Conservation (phyloP, 2,888 invertebrate species). For the Atrina japonica region DNA sequence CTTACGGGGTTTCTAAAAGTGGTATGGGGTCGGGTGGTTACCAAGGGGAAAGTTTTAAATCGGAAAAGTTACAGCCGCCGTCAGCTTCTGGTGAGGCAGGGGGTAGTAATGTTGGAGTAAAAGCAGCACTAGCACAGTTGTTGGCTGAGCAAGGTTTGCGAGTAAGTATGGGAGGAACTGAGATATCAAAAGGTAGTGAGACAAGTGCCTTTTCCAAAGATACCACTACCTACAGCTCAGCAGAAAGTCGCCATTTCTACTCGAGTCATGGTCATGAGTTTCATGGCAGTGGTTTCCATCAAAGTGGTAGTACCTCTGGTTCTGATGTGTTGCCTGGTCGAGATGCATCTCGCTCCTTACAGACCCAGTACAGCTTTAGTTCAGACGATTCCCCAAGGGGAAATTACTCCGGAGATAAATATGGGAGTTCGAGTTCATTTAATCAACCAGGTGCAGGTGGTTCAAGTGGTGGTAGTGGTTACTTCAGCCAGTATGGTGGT, state of each 20-base stretch:
- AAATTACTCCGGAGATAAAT: constrained; percentile 11
- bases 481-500: constrained; percentile 22
- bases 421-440: neutral
- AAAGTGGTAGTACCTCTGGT: neutral
- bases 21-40: constrained; percentile 10
- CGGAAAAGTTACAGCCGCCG: constrained; percentile 4
- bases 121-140: constrained; percentile 82
- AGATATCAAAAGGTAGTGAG: constrained; percentile 26
- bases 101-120: constrained; percentile 79
- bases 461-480: constrained; percentile 1
- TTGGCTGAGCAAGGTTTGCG: constrained; percentile 82
- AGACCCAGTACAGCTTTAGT: constrained; percentile 12
- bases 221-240: neutral
- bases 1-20: constrained; percentile 8
- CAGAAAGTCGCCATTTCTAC: constrained; percentile 1
- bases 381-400: constrained; percentile 3
- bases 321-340: neutral
- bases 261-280: neutral
- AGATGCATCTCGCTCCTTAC: neutral
- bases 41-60: constrained; percentile 9
- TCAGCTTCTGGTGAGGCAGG: neutral
- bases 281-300: neutral
- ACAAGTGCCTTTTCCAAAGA: neutral
- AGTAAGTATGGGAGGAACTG: constrained; percentile 61
- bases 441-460: neutral